Percentiles rank a stretch among this genome's conserved stretches.
Conservation (phyloP, 2,888 invertebrate species). For the Subacronicta megacephala region DNA sequence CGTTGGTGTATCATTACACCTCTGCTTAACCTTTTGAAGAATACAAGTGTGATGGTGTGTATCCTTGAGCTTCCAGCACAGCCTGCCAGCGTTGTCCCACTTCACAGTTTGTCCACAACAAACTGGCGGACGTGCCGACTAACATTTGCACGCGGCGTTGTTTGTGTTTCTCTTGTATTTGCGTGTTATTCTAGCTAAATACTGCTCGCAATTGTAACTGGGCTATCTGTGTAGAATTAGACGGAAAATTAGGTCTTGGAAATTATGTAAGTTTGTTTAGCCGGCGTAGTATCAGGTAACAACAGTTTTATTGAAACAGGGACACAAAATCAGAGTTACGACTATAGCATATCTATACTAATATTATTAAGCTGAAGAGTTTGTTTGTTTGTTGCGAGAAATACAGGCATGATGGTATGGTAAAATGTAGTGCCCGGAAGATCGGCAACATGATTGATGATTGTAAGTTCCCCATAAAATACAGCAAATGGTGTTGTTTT, state of each 20-base stretch:
- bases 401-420: too few species aligned
- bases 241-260: neutral
- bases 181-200: constrained; percentile 30
- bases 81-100: constrained; percentile 1
- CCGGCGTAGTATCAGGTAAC: too few species aligned
- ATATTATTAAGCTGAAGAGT: too few species aligned
- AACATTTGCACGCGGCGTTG: constrained; percentile 24
- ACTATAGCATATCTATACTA: too few species aligned
- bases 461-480: too few species aligned
- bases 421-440: too few species aligned
- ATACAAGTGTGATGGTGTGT: neutral
- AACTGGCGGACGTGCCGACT: constrained; percentile 35
- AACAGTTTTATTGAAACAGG: too few species aligned
- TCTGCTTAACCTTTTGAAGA: neutral
- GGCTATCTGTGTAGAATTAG: neutral
- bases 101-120: constrained; percentile 9
- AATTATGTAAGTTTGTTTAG: neutral
- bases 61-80: neutral
- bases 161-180: constrained; percentile 33
- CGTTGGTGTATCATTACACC: too few species aligned
- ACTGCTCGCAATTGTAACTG: neutral
- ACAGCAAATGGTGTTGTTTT: constrained; percentile 1
- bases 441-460: neutral
- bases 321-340: too few species aligned
- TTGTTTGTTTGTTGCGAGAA: too few species aligned